Percentiles rank a stretch among this genome's conserved stretches.
Conservation (phyloP, 2,888 invertebrate species). For the Apamea anceps region DNA sequence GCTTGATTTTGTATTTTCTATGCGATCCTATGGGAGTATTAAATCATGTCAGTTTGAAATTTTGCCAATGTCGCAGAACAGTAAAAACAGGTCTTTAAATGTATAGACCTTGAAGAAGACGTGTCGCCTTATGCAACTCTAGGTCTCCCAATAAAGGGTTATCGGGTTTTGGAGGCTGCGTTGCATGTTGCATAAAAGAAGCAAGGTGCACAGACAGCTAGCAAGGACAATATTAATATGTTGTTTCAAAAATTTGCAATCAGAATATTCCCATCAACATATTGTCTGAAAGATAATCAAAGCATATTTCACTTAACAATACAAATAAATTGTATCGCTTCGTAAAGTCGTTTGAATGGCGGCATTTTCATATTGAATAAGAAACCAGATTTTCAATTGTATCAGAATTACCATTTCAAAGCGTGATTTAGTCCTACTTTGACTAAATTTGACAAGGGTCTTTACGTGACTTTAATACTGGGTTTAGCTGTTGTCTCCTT, state of each 20-base stretch:
- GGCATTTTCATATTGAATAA: slow-evolving; percentile 51
- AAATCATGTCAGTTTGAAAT: slow-evolving; percentile 35
- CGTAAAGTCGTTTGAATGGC: slow-evolving; percentile 26
- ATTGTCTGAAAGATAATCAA: slow-evolving; percentile 7
- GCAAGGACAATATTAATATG: slow-evolving; percentile 2
- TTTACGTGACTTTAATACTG: slow-evolving; percentile 46
- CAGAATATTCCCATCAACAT: not conserved
- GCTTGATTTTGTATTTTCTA: slow-evolving; percentile 23
- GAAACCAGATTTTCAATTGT: slow-evolving; percentile 44
- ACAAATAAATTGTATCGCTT: slow-evolving; percentile 46
- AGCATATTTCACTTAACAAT: slow-evolving; percentile 34
- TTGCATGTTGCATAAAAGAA: slow-evolving; percentile 36
- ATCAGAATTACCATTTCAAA: slow-evolving; percentile 62
- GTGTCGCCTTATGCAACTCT: slow-evolving; percentile 24
- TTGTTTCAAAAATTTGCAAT: not conserved
- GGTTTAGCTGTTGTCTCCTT: slow-evolving; percentile 12
- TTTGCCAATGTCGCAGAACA: slow-evolving; percentile 13
- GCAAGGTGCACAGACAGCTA: not conserved
- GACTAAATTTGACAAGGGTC: slow-evolving; percentile 51
- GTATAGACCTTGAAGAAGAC: slow-evolving; percentile 33
- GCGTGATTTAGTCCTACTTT: slow-evolving; percentile 54
- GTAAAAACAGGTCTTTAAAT: slow-evolving; percentile 9
- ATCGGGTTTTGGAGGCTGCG: slow-evolving; percentile 16
- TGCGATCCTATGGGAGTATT: not conserved
- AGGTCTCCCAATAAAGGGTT: slow-evolving; percentile 30